Base-by-base conservation (phyloP, 2,888 invertebrate species). In the Tenthredo amoena region DNA sequence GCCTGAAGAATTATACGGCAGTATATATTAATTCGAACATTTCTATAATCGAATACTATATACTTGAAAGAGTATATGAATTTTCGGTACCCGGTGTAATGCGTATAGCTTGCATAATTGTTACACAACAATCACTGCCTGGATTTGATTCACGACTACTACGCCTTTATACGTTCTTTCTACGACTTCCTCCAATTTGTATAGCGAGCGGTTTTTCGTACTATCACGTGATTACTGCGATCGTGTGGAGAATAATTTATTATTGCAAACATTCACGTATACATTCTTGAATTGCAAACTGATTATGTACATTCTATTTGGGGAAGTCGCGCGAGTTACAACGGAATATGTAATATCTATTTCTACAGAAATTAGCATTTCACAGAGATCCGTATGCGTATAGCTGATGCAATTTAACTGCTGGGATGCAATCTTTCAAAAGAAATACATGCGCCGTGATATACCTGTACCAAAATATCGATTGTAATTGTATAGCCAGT, bases 181-280 rank as follows among this genome's bases (percentile, higher is more conserved):
- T 68, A 68, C 18, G 68, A 18, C 68, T 68, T 68, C 34, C 68
- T 68, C 68, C 34, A 68, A 68, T 68, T 68, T 34, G 31, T 34
- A 34, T 34, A 34, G 68, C 15, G 68, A 68, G 34, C 68, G 34
- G 10, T 34, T 68, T 18, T 34, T 31, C 34, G 12, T 34, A 34
- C 15, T 18, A 18, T 34, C 34, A 12, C 34, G 21, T 26, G 26
- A 62, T 21, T 26, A 26, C 62, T 21, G 10, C 26, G 26, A 62
- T 62, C 26, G 62, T 7, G 62, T 1, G 7, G 6, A 47, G 15
- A 15, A n/a, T n/a, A n/a, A n/a, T 55, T 55, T n/a, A 55, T n/a
- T 55, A 50, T 50, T 50, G 50, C 18, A 50, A 3, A 21, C 58
- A 26, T 55, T 9, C 58, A 7, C 21, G 7, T 21, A 62, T 62